These are phyloP conservation scores for Pocillopora verrucosa DNA, from an alignment of 64 coral and sea anemone genomes.

Conservation along the genomic window DNA sequence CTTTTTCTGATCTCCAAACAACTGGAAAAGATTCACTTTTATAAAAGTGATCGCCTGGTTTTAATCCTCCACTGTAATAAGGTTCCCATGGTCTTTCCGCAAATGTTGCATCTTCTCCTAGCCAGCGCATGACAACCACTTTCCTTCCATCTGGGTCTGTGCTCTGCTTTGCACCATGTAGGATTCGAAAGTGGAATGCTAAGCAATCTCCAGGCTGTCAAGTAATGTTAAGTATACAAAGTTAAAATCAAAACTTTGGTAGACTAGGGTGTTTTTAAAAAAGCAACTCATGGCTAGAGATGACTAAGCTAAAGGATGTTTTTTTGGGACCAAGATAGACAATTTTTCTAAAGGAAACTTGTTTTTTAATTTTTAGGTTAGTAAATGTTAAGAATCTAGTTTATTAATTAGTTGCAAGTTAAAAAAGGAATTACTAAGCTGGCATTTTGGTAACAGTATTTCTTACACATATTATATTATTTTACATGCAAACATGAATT, in stretches of 20 bases:
- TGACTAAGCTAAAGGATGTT: too few species aligned
- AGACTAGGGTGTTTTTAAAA: not conserved
- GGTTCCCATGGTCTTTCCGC: conserved; percentile 62
- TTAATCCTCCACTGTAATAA: conserved; percentile 40
- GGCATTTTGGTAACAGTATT: too few species aligned
- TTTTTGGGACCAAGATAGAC: too few species aligned
- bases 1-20: conserved; percentile 12
- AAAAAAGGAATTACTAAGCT: too few species aligned
- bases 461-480: too few species aligned
- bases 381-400: too few species aligned
- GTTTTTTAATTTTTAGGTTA: too few species aligned
- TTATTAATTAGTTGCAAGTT: too few species aligned
- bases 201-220: conserved; percentile 86
- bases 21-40: conserved; percentile 12
- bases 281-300: too few species aligned
- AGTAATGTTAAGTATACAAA: not conserved
- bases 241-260: not conserved
- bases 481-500: too few species aligned
- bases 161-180: conserved; percentile 76
- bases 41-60: conserved; percentile 42
- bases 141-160: conserved; percentile 38
- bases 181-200: conserved; percentile 82
- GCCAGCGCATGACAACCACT: conserved; percentile 78
- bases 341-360: too few species aligned
- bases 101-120: conserved; percentile 72